A percentile compares a stretch with the other conserved stretches of the same genome.
Conservation (phyloP, 2,888 invertebrate genomes). For the Rosalia funebris region DNA sequence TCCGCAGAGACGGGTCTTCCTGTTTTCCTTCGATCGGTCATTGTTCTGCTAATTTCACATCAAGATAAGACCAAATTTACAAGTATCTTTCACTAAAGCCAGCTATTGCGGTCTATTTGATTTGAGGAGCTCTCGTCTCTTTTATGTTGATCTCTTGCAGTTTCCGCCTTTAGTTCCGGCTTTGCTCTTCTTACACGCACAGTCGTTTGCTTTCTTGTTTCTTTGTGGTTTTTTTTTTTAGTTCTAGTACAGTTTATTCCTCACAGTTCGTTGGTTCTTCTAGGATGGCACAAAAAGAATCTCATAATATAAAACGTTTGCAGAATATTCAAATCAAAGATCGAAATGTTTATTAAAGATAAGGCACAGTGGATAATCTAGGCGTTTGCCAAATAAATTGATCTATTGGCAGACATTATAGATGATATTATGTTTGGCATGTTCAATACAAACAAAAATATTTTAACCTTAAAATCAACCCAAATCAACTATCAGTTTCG, state of each 20-base stretch:
- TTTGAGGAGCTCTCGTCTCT: constrained; percentile 46
- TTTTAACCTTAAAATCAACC: too few species aligned
- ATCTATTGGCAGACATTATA: too few species aligned
- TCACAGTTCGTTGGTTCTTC: not conserved
- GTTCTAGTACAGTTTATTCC: not conserved
- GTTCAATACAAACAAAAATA: too few species aligned
- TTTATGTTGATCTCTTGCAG: constrained; percentile 44
- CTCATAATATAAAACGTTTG: too few species aligned
- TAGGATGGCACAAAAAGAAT: too few species aligned
- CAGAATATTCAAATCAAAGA: too few species aligned
- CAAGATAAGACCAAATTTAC: constrained; percentile 51
- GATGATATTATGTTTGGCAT: too few species aligned
- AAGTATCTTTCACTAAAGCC: constrained; percentile 41
- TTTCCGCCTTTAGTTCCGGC: constrained; percentile 41
- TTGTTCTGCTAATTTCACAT: constrained; percentile 59
- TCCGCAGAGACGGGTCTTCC: constrained; percentile 51
- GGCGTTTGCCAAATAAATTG: too few species aligned
- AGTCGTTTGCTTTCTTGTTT: constrained; percentile 1
- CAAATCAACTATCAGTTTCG: too few species aligned
- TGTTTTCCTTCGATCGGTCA: constrained; percentile 57
- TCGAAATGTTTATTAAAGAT: too few species aligned
- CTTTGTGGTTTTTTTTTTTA: constrained; percentile 1
- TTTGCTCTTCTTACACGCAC: constrained; percentile 6
- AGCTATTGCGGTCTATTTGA: constrained; percentile 53
- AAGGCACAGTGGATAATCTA: too few species aligned